A percentile compares a stretch with the other conserved stretches of the same genome.
Evolutionary conservation across 2,888 invertebrate species (phyloP).

Genomic region (Tenthredo amoena): DNA sequence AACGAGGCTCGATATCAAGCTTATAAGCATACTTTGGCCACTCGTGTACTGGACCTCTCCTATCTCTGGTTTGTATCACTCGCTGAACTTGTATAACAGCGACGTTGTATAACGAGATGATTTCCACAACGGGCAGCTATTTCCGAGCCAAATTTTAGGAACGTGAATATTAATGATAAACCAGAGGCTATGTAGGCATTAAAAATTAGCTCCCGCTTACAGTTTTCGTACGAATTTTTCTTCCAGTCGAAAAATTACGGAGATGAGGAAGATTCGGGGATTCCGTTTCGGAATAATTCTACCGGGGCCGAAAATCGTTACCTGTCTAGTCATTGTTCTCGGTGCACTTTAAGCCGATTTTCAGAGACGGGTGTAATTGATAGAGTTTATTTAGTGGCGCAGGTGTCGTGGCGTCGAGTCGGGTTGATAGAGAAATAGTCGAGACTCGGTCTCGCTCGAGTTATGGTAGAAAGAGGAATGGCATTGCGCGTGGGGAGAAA

Average conservation of each 20-base stretch:
- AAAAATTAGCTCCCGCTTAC: background rate
- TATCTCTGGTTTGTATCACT: constrained; percentile 16
- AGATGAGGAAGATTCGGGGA: background rate
- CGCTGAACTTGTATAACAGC: background rate
- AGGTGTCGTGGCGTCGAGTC: constrained; percentile 22
- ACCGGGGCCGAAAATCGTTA: background rate
- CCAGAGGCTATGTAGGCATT: background rate
- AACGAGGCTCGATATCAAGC: constrained; percentile 35
- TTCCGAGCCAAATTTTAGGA: background rate
- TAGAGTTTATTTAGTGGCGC: constrained; percentile 45
- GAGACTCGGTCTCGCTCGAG: constrained; percentile 7
- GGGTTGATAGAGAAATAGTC: constrained; percentile 46
- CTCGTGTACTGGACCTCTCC: constrained; percentile 41
- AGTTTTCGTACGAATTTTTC: background rate
- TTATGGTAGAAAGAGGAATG: constrained; percentile 50
- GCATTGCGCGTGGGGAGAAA: constrained; percentile 43
- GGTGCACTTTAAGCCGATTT: background rate
- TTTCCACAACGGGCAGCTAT: background rate
- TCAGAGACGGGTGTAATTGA: constrained; percentile 30
- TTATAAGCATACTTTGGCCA: constrained; percentile 13
- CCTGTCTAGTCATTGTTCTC: constrained; percentile 15
- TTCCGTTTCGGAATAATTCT: background rate
- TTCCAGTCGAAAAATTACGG: background rate
- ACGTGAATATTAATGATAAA: background rate
- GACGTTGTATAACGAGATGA: background rate